Evolutionary conservation across 2,888 invertebrate species (phyloP).

Genomic region (Pediacus dermestoides): DNA sequence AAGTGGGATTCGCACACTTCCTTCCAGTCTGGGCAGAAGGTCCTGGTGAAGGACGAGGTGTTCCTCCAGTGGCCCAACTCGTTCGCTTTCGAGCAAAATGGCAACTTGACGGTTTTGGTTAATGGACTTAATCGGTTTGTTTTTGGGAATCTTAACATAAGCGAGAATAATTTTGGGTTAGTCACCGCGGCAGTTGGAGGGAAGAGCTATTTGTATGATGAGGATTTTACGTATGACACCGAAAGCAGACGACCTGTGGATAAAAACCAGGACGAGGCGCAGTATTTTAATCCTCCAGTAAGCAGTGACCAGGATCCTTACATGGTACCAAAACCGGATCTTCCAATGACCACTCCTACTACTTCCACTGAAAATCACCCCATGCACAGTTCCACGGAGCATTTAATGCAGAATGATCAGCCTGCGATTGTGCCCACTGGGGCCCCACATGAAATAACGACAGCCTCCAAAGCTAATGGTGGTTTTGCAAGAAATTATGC

Average conservation of each 20-base stretch:
- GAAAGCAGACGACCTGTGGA: no score
- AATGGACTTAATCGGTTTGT: conserved; percentile 67
- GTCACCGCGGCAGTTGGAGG: conserved; percentile 59
- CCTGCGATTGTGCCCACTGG: no score
- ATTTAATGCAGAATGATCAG: no score
- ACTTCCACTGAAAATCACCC: no score
- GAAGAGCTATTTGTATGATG: conserved; percentile 62
- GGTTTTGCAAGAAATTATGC: no score
- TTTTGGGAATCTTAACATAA: conserved; percentile 56
- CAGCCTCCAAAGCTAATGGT: no score
- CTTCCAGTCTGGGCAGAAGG: conserved; percentile 58
- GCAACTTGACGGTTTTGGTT: conserved; percentile 65
- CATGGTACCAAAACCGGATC: no score
- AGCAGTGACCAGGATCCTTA: conserved; percentile 24
- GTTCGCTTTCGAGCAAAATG: conserved; percentile 63
- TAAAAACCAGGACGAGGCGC: background rate
- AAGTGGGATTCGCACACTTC: conserved; percentile 64
- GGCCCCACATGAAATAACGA: no score
- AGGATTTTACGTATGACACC: conserved; percentile 29
- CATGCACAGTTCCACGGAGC: no score
- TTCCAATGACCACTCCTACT: no score
- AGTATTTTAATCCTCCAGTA: background rate
- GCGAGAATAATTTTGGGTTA: conserved; percentile 65
- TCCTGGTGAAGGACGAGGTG: conserved; percentile 63
- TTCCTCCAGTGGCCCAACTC: conserved; percentile 73